Evolutionary conservation across 2,888 invertebrate species (phyloP).

Genomic region (Isoperla grammatica): DNA sequence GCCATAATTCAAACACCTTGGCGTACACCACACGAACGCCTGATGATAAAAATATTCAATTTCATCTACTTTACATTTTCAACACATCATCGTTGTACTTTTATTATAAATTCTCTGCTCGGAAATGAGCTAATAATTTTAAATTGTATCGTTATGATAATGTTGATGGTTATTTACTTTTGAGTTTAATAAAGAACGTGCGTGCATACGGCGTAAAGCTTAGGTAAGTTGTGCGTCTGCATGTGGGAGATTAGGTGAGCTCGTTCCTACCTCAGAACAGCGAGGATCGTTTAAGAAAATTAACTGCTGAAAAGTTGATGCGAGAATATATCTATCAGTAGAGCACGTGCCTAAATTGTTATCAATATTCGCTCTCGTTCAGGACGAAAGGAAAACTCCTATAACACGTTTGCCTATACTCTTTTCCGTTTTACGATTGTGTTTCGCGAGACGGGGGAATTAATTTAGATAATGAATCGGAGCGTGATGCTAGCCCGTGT

Average conservation of each 20-base stretch:
- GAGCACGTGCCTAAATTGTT: too few species aligned
- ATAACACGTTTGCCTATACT: too few species aligned
- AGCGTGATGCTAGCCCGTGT: too few species aligned
- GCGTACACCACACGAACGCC: not conserved
- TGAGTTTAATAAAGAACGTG: slow-evolving; percentile 39
- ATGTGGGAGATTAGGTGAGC: slow-evolving; percentile 5
- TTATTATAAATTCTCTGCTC: slow-evolving; percentile 26
- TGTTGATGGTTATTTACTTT: slow-evolving; percentile 30
- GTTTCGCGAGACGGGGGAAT: too few species aligned
- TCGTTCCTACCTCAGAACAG: not conserved
- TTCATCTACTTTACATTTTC: slow-evolving; percentile 26
- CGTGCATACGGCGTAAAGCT: slow-evolving; percentile 29
- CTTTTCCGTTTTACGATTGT: too few species aligned
- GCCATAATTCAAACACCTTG: not conserved
- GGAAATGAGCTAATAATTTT: slow-evolving; percentile 27
- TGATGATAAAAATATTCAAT: slow-evolving; percentile 13
- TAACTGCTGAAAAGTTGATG: slow-evolving; percentile 2
- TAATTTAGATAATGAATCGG: too few species aligned
- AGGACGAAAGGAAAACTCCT: not conserved
- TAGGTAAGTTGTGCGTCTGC: slow-evolving; percentile 11
- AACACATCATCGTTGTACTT: slow-evolving; percentile 24
- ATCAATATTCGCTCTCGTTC: too few species aligned
- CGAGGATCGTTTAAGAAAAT: slow-evolving; percentile 11
- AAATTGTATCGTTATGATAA: slow-evolving; percentile 23
- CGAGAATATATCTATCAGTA: not conserved